A percentile compares a stretch with the other conserved stretches of the same genome.
Evolutionary conservation across 2,888 invertebrate genomes (phyloP).

Genomic region (Nineta flava): DNA sequence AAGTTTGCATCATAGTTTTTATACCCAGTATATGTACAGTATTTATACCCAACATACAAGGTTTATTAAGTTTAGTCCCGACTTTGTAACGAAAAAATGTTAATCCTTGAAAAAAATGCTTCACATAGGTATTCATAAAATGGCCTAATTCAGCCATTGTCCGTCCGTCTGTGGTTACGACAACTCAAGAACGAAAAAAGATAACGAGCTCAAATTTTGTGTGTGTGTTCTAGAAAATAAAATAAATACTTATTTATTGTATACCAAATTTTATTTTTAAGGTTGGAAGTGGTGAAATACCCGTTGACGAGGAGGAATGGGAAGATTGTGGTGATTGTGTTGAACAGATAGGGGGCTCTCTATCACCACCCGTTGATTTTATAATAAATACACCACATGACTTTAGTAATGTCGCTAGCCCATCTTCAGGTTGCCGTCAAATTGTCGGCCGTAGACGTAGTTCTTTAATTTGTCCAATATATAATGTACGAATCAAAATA

Average conservation of each 20-base stretch:
- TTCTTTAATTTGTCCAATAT: conserved; percentile 45
- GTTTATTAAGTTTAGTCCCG: too few relatives aligned
- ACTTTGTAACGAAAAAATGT: too few relatives aligned
- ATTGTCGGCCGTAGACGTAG: conserved; percentile 31
- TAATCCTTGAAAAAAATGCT: too few relatives aligned
- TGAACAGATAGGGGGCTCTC: conserved; percentile 36
- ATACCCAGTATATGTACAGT: background rate
- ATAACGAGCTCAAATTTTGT: too few relatives aligned
- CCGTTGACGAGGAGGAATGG: conserved; percentile 68
- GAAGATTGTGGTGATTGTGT: conserved; percentile 45
- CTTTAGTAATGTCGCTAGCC: conserved; percentile 14
- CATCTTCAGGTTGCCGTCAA: conserved; percentile 6
- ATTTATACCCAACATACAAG: too few relatives aligned
- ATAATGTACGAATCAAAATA: conserved; percentile 32
- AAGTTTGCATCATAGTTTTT: too few relatives aligned
- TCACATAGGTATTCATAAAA: too few relatives aligned
- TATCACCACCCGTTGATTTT: conserved; percentile 9
- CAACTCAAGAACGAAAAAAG: too few relatives aligned
- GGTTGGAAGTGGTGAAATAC: conserved; percentile 73
- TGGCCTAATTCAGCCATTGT: too few relatives aligned
- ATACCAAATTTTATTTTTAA: conserved; percentile 19
- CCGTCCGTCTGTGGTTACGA: too few relatives aligned
- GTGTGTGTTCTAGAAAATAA: too few relatives aligned
- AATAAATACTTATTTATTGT: too few relatives aligned
- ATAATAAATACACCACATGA: conserved; percentile 13